A percentile compares a stretch with the other conserved stretches of the same genome.
Evolutionary conservation across 2,113 vertebrate genomes (phyloP).

Genomic region (Stercorarius parasiticus): DNA sequence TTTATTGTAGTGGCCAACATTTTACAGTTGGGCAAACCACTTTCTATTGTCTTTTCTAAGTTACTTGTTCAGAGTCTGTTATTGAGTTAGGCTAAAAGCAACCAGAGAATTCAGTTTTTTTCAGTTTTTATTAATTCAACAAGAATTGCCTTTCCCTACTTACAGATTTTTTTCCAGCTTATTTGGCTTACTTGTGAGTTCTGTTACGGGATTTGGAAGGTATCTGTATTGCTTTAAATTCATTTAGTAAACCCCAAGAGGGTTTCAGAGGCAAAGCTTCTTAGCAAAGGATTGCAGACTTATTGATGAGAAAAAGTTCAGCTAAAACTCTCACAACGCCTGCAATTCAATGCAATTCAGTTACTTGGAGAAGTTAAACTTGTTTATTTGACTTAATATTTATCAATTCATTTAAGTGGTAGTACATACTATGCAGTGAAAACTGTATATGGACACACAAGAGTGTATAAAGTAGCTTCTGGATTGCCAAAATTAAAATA

Average conservation of each 20-base stretch:
- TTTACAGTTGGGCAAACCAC: not conserved
- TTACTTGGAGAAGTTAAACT: slow-evolving; percentile 8
- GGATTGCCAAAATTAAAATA: not conserved
- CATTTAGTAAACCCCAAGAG: slow-evolving; percentile 60
- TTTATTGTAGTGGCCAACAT: not conserved
- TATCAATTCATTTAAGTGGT: not conserved
- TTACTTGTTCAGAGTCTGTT: not conserved
- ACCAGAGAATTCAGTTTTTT: not conserved
- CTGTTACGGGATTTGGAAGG: slow-evolving; percentile 58
- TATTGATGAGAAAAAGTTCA: slow-evolving; percentile 57
- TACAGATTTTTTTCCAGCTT: slow-evolving; percentile 28
- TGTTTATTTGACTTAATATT: slow-evolving; percentile 30
- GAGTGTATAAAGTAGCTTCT: not conserved
- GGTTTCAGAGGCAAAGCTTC: slow-evolving; percentile 56
- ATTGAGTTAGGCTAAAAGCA: not conserved
- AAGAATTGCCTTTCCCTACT: slow-evolving; percentile 17
- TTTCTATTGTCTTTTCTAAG: not conserved
- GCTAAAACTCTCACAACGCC: not conserved
- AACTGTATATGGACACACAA: not conserved
- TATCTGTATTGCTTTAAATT: slow-evolving; percentile 69
- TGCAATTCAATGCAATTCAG: not conserved
- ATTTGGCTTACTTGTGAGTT: slow-evolving; percentile 56
- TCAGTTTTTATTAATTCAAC: slow-evolving; percentile 52
- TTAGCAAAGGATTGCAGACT: slow-evolving; percentile 55
- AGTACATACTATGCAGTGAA: not conserved